These are phyloP conservation scores for Hirundo rustica DNA, from an alignment of 2,797 vertebrate genomes.

Conservation along the genomic window DNA sequence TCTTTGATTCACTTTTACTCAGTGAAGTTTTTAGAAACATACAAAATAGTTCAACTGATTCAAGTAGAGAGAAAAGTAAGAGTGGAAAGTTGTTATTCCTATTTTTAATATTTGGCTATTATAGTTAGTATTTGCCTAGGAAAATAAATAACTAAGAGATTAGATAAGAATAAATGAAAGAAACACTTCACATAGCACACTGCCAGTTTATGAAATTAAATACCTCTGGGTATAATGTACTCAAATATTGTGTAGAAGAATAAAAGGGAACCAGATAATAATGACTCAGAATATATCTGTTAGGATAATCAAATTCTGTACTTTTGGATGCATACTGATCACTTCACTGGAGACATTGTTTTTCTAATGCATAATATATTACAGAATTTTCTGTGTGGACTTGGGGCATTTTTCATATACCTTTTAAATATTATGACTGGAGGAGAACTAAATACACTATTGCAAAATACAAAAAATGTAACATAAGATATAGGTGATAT, in stretches of 20 bases:
- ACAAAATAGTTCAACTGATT: background rate
- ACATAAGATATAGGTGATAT: background rate
- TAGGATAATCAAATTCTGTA: background rate
- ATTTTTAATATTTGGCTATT: background rate
- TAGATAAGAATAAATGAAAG: conserved; percentile 50
- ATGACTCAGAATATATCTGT: background rate
- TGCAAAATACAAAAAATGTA: background rate
- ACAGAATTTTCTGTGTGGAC: background rate
- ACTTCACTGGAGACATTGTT: background rate
- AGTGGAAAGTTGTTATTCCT: background rate
- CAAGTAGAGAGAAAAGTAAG: background rate
- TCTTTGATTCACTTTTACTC: background rate
- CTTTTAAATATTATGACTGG: background rate
- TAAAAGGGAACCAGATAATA: background rate
- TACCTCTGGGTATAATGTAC: background rate
- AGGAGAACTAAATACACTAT: background rate
- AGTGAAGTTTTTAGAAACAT: background rate
- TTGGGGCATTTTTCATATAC: background rate
- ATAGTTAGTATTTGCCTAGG: background rate
- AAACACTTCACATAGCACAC: background rate
- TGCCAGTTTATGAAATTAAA: conserved; percentile 3
- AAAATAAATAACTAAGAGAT: background rate
- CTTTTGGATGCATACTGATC: background rate
- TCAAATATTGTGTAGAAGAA: background rate
- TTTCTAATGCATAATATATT: background rate